Conservation (phyloP, 2,888 invertebrate genomes). For the Cybosia mesomella region DNA sequence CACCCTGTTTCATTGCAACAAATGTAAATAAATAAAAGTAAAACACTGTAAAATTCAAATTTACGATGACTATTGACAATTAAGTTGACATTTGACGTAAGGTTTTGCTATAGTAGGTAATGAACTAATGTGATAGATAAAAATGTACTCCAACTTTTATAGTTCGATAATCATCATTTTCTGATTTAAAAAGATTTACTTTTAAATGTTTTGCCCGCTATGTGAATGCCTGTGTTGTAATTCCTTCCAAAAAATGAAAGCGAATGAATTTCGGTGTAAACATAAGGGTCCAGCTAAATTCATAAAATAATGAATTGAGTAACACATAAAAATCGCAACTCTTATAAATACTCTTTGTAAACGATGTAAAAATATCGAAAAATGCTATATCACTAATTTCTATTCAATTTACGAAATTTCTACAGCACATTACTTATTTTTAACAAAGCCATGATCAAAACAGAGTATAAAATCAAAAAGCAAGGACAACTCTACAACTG, state of each 20-base stretch:
- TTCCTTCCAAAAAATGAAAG: not conserved
- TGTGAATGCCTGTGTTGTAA: not conserved
- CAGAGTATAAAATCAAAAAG: slow-evolving; percentile 14
- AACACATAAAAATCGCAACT: slow-evolving; percentile 18
- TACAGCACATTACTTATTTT: slow-evolving; percentile 5
- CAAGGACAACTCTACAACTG: slow-evolving; percentile 25
- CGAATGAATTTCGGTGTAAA: slow-evolving; percentile 8
- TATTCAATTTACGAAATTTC: not conserved
- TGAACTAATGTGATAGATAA: slow-evolving; percentile 36
- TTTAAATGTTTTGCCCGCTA: not conserved
- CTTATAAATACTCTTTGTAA: slow-evolving; percentile 2
- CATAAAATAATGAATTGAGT: not conserved
- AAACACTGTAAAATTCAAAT: slow-evolving; percentile 29
- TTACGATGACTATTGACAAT: slow-evolving; percentile 36
- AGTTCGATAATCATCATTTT: slow-evolving; percentile 2
- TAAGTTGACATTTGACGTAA: slow-evolving; percentile 46
- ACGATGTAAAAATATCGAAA: not conserved
- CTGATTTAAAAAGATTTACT: slow-evolving; percentile 6
- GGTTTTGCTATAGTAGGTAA: slow-evolving; percentile 33
- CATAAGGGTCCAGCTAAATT: slow-evolving; percentile 6
- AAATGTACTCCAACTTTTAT: slow-evolving; percentile 24
- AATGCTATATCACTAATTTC: not conserved
- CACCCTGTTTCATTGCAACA: slow-evolving; percentile 33
- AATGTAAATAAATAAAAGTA: slow-evolving; percentile 27
- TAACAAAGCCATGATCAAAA: slow-evolving; percentile 6